A percentile compares a stretch with the other conserved stretches of the same genome.
These are phyloP conservation scores for Stichodactyla helianthus DNA, from an alignment of 64 coral and sea anemone species.

Conservation along the genomic window DNA sequence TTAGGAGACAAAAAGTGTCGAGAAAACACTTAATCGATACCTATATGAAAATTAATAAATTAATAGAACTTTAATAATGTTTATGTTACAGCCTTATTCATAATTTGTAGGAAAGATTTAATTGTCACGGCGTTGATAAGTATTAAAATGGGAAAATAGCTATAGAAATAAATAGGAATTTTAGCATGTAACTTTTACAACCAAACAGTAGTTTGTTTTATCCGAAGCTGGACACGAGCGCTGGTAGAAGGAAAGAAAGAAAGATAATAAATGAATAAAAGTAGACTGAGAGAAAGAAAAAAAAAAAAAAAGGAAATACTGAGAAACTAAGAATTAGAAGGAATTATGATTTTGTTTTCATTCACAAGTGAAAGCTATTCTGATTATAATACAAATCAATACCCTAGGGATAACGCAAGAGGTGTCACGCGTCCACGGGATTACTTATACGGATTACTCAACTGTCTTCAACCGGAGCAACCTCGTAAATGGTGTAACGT, in stretches of 20 bases:
- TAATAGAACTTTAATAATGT: conserved; percentile 2
- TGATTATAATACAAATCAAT: background rate
- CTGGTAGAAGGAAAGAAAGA: no score
- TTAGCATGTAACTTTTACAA: no score
- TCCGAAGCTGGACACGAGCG: no score
- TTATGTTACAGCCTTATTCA: background rate
- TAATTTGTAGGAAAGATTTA: background rate
- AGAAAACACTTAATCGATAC: conserved; percentile 5
- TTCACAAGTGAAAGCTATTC: background rate
- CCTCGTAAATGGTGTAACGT: no score
- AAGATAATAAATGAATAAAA: no score
- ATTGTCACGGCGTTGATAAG: background rate
- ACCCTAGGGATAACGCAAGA: background rate
- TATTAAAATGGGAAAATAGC: background rate
- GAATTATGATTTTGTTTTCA: background rate
- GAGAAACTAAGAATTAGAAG: background rate
- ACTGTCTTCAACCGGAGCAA: no score
- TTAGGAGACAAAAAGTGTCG: background rate
- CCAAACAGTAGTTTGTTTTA: no score
- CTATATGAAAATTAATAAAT: conserved; percentile 8
- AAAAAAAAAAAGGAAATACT: background rate
- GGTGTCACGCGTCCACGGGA: background rate
- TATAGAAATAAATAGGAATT: background rate
- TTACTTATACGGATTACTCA: background rate
- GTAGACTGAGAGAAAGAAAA: background rate